phyloP scores from a whole-genome alignment of 35 echinoderm and acorn worm genomes.

The Acanthaster planci region DNA sequence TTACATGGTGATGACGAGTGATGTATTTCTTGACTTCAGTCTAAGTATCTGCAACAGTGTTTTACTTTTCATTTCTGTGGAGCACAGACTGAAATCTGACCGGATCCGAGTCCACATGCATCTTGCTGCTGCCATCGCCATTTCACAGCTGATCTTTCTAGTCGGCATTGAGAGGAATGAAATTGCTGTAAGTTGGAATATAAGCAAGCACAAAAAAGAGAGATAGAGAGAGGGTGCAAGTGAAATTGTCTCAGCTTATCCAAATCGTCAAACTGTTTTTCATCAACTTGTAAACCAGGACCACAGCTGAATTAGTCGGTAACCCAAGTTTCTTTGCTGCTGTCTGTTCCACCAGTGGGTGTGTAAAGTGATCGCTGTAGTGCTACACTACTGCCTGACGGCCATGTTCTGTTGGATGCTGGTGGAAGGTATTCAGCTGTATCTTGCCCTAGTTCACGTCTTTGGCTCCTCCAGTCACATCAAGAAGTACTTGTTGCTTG shows the following conservation, averaged over 20 bases:
- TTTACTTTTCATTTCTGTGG: not conserved
- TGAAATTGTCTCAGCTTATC: too few species aligned
- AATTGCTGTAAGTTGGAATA: constrained; percentile 35
- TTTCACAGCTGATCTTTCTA: constrained; percentile 62
- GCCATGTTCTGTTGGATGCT: constrained; percentile 83
- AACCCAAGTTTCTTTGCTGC: not conserved
- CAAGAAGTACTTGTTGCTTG: constrained; percentile 70
- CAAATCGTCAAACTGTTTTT: too few species aligned
- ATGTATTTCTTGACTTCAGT: too few species aligned
- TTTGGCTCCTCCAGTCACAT: constrained; percentile 63
- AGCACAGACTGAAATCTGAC: constrained; percentile 60
- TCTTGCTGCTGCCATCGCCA: constrained; percentile 54
- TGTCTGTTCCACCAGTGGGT: constrained; percentile 55
- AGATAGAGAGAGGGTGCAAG: too few species aligned
- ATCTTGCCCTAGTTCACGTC: constrained; percentile 67
- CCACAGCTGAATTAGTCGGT: too few species aligned
- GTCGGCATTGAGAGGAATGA: constrained; percentile 76
- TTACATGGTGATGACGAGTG: too few species aligned
- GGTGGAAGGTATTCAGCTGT: constrained; percentile 65
- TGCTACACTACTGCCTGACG: constrained; percentile 65
- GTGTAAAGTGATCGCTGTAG: constrained; percentile 55
- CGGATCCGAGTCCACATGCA: constrained; percentile 75
- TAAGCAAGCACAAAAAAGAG: too few species aligned
- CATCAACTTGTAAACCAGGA: too few species aligned
- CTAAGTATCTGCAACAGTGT: too few species aligned